phyloP scores from a whole-genome alignment of 1,140 invertebrate species.

The Drosophila ironensis region DNA sequence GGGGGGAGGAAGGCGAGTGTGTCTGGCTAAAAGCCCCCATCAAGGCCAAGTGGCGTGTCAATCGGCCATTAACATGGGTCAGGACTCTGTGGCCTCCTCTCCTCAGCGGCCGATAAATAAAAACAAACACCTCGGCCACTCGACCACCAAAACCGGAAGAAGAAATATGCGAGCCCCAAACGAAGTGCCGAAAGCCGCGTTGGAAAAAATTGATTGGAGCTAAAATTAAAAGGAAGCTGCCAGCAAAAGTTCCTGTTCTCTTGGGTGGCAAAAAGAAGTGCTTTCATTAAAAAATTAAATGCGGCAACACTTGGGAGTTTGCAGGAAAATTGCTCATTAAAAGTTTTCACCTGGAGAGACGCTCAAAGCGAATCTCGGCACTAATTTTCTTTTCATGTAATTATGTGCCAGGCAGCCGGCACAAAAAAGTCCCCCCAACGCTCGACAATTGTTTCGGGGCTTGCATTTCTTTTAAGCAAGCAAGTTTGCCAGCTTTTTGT shows the following conservation, averaged over 20 bases:
- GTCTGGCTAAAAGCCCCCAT: slow-evolving; percentile 39
- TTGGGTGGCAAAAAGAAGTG: slow-evolving; percentile 8
- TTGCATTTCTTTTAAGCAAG: slow-evolving; percentile 34
- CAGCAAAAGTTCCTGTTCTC: background rate
- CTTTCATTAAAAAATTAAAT: slow-evolving; percentile 79
- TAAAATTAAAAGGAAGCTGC: background rate
- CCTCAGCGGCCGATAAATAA: slow-evolving; percentile 56
- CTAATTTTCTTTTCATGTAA: slow-evolving; percentile 76
- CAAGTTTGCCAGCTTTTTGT: slow-evolving; percentile 21
- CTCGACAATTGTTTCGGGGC: slow-evolving; percentile 24
- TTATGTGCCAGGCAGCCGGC: slow-evolving; percentile 68
- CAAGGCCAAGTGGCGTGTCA: slow-evolving; percentile 78
- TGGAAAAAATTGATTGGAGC: slow-evolving; percentile 37
- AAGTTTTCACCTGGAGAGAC: slow-evolving; percentile 75
- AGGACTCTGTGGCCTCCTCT: background rate
- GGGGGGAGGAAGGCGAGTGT: slow-evolving; percentile 3
- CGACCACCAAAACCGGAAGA: background rate
- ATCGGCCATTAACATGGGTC: slow-evolving; percentile 74
- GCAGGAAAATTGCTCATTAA: slow-evolving; percentile 79
- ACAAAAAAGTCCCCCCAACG: slow-evolving; percentile 16
- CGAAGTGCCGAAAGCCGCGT: too few species aligned
- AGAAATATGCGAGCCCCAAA: slow-evolving; percentile 21
- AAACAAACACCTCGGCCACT: slow-evolving; percentile 36
- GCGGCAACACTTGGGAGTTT: slow-evolving; percentile 73
- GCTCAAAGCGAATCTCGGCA: slow-evolving; percentile 74